Evolutionary conservation across 2,113 vertebrate genomes (phyloP).

Genomic region (Fregata magnificens): DNA sequence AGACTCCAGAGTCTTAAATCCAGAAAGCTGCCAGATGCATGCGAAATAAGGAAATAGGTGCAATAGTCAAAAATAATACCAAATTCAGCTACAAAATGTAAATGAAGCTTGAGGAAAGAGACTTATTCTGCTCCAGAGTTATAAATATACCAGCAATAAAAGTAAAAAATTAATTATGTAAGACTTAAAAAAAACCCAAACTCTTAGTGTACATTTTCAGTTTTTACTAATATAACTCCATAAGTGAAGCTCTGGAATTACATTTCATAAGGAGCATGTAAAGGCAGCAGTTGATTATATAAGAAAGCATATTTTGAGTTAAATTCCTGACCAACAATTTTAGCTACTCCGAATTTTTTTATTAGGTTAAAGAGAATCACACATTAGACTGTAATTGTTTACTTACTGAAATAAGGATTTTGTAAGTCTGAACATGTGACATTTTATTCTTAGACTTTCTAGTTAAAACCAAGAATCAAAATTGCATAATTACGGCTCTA

Average conservation of each 20-base stretch:
- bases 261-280: background rate
- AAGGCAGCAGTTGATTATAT: background rate
- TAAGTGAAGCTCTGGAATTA: background rate
- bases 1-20: background rate
- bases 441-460: background rate
- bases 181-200: background rate
- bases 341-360: background rate
- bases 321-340: background rate
- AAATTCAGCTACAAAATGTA: background rate
- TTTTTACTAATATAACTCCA: background rate
- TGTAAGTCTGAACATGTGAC: background rate
- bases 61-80: background rate
- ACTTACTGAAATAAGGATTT: background rate
- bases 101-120: background rate
- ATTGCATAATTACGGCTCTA: conserved; percentile 28
- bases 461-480: conserved; percentile 30
- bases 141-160: background rate
- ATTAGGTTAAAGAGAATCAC: background rate
- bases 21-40: background rate
- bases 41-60: background rate
- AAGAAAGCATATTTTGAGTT: background rate
- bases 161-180: background rate
- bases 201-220: background rate
- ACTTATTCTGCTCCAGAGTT: background rate
- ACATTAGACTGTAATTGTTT: background rate